phyloP scores from a whole-genome alignment of 2,113 vertebrate species.

The Eulacestoma nigropectus region DNA sequence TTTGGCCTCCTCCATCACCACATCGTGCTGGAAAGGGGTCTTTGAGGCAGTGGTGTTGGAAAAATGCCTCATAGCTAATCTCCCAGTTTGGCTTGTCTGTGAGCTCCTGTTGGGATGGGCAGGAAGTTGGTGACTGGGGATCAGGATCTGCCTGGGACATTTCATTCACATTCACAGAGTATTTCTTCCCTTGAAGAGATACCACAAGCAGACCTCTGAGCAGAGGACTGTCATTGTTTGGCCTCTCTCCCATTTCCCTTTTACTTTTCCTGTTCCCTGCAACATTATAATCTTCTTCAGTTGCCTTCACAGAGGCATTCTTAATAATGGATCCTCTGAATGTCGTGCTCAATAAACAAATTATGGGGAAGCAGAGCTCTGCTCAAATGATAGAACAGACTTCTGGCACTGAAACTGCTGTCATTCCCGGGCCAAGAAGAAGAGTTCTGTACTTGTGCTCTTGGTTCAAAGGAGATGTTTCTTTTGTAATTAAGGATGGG shows the following conservation, averaged over 20 bases:
- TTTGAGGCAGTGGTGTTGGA: not conserved
- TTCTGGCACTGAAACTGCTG: not conserved
- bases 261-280: not conserved
- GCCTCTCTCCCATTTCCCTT: not conserved
- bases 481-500: not conserved
- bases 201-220: not conserved
- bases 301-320: not conserved
- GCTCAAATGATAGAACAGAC: not conserved
- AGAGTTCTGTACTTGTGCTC: not conserved
- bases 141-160: not conserved
- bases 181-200: not conserved
- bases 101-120: not conserved
- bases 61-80: not conserved
- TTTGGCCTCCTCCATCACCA: not conserved
- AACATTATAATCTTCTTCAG: not conserved
- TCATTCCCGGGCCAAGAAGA: not conserved
- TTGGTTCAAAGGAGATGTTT: not conserved
- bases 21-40: not conserved
- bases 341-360: not conserved
- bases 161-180: not conserved
- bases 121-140: not conserved
- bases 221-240: not conserved
- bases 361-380: not conserved
- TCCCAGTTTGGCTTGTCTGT: not conserved
- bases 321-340: not conserved